These are phyloP conservation scores for Falco columbarius DNA, from an alignment of 2,797 vertebrate species.

Conservation along the genomic window DNA sequence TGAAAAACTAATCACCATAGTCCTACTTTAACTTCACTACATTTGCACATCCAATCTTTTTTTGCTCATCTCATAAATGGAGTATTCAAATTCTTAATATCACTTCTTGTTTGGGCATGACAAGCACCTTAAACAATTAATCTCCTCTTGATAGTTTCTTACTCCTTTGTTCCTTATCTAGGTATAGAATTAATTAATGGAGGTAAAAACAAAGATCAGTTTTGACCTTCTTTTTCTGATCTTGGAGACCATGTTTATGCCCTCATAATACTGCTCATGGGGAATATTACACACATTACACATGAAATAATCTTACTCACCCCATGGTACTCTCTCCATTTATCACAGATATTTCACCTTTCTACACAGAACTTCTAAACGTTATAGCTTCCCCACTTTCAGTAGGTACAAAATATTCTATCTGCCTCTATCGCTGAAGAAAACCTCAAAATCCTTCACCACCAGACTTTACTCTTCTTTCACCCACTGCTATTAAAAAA, in stretches of 20 bases:
- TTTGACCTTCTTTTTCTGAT: background rate
- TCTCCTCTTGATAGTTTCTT: background rate
- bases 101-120: background rate
- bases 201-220: background rate
- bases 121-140: background rate
- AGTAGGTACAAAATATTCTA: background rate
- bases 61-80: background rate
- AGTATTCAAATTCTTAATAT: background rate
- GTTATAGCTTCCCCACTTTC: background rate
- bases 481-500: background rate
- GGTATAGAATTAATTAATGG: background rate
- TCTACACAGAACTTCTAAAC: background rate
- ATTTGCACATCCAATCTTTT: background rate
- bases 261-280: background rate
- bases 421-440: background rate
- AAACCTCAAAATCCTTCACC: background rate
- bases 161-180: background rate
- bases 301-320: background rate
- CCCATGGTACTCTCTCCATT: background rate
- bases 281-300: background rate
- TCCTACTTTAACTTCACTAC: background rate
- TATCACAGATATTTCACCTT: background rate
- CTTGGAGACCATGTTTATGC: background rate
- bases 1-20: background rate
- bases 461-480: background rate